Conservation (phyloP, 2,113 vertebrate genomes). For the Oreochromis niloticus region DNA sequence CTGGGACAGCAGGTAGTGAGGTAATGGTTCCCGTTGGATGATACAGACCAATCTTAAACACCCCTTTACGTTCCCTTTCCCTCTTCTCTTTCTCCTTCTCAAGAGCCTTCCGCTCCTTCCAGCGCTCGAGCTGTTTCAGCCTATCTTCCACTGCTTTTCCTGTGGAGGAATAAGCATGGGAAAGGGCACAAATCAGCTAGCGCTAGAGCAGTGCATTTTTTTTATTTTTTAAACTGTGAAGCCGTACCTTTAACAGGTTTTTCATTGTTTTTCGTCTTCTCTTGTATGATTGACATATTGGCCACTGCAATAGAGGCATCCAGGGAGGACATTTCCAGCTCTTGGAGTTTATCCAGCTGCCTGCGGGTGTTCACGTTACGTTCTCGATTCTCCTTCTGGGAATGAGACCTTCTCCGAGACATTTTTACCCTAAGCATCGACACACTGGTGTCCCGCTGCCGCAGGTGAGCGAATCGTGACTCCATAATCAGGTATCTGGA, state of each 20-base stretch:
- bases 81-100: conserved; percentile 82
- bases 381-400: conserved; percentile 85
- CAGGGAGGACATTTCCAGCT: conserved; percentile 53
- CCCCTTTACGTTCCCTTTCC: conserved; percentile 76
- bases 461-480: conserved; percentile 73
- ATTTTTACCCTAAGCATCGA: conserved; percentile 80
- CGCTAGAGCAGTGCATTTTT: not conserved
- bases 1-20: conserved; percentile 4
- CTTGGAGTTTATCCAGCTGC: conserved; percentile 67
- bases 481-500: conserved; percentile 52
- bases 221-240: not conserved
- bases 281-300: conserved; percentile 43
- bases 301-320: conserved; percentile 25
- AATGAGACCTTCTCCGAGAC: conserved; percentile 79
- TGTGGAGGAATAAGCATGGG: not conserved
- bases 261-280: not conserved
- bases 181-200: not conserved
- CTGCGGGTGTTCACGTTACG: conserved; percentile 78
- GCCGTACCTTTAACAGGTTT: conserved; percentile 39
- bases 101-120: conserved; percentile 85
- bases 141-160: conserved; percentile 67
- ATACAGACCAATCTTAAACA: conserved; percentile 86
- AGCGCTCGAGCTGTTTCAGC: conserved; percentile 81
- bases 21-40: conserved; percentile 67
- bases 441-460: conserved; percentile 80